Evolutionary conservation across 2,113 vertebrate species (phyloP).

Genomic region (Gallinago undulata): DNA sequence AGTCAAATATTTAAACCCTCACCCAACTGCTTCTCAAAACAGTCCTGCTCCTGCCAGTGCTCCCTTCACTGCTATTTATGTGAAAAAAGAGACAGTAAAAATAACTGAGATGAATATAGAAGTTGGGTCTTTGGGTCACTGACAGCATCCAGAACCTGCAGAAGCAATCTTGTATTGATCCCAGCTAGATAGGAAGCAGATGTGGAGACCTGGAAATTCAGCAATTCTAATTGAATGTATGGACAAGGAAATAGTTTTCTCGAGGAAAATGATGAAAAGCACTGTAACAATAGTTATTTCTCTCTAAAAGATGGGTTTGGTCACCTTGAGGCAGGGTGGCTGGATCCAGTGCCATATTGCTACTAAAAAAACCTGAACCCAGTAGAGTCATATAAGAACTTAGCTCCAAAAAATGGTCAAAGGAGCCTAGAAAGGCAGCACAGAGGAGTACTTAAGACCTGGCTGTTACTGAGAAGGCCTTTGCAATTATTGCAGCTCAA

Average conservation of each 20-base stretch:
- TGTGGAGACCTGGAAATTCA: not conserved
- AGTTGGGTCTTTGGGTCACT: not conserved
- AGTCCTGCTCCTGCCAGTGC: not conserved
- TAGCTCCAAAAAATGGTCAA: not conserved
- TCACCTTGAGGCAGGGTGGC: not conserved
- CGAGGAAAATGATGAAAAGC: not conserved
- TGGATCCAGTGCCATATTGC: not conserved
- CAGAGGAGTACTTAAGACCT: not conserved
- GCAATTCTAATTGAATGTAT: not conserved
- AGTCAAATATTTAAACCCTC: slow-evolving; percentile 27
- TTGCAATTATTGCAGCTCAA: not conserved
- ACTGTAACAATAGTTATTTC: not conserved
- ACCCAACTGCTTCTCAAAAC: not conserved
- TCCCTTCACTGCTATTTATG: not conserved
- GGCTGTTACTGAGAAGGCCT: not conserved
- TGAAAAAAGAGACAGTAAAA: not conserved
- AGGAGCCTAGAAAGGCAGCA: not conserved
- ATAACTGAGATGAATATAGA: not conserved
- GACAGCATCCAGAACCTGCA: not conserved
- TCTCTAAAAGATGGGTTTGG: not conserved
- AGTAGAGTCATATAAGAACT: not conserved
- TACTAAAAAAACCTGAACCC: not conserved
- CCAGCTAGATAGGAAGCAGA: not conserved
- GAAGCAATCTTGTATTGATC: not conserved
- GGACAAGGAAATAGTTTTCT: not conserved